Conservation (phyloP, 2,113 vertebrate species). For the Tor tambroides region DNA sequence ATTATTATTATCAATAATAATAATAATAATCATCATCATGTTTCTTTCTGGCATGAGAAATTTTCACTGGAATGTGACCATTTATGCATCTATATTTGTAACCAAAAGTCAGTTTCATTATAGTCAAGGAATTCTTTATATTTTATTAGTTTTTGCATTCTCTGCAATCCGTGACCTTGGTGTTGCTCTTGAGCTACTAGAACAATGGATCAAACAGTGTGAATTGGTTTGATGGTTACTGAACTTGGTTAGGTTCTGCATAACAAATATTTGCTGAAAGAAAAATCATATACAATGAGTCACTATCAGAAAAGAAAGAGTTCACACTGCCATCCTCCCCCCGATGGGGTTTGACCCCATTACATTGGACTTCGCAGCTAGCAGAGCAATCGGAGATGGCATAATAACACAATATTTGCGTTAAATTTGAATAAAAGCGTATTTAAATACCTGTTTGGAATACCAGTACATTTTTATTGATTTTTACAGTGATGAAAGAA, state of each 20-base stretch:
- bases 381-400: not conserved
- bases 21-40: too few species aligned
- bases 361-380: not conserved
- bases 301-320: not conserved
- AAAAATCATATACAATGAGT: not conserved
- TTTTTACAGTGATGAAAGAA: not conserved
- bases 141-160: too few species aligned
- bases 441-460: not conserved
- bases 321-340: not conserved
- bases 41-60: not conserved
- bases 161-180: too few species aligned
- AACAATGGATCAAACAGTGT: too few species aligned
- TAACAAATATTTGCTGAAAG: not conserved
- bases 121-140: too few species aligned
- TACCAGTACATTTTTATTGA: not conserved
- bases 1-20: too few species aligned
- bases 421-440: not conserved
- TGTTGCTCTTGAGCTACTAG: too few species aligned
- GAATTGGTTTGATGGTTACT: not conserved
- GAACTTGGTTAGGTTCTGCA: not conserved
- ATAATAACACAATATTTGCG: not conserved
- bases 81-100: not conserved
- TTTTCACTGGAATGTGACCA: not conserved
- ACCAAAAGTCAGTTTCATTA: too few species aligned
- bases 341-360: not conserved